Evolutionary conservation across 2,113 vertebrate genomes (phyloP), one percentile per base, ranked within the genome.

Genomic region (Archocentrus centrarchus): DNA sequence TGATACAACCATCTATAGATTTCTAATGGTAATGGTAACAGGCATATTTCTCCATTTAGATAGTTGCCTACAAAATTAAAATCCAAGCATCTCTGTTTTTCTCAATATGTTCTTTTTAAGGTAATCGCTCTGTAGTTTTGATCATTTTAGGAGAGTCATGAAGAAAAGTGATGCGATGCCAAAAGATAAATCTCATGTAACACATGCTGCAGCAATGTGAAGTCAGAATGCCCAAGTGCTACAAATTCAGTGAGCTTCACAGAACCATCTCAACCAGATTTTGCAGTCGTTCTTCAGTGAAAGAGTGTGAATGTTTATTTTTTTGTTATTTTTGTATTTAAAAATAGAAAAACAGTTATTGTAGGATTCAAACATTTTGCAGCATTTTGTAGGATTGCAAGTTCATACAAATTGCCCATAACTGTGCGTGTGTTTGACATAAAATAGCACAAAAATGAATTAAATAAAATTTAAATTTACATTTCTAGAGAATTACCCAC

Each of bases 1-100:
- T 88, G 89, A 92, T 58, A 39, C 66, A 76, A 91, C 35, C 6
- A 35, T 91, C 83, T 94, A 88, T 89, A 89, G 87, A 90, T 87
- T 85, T 78, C 77, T 82, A 88, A 85, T 87, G 77, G 76, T 57
- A 77, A 84, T 83, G 75, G 88, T 89, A 84, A 87, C 75, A 82
- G 66, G 35, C 75, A 89, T 35, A 86, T 90, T 92, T 84, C 20
- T 80, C 70, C 44, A 58, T 68, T 68, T 81, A 70, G 60, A 90
- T 87, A 80, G 91, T 89, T 92, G 80, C 75, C 83, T 86, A 86
- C 81, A 87, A 81, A 86, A 75, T 61, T 50, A 39, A 80, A 83
- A 83, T 39, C 8, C 17, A 53, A 75, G 50, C n/a, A 2, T 81
- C 39, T 53, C 22, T 47, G 30, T 80, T 89, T 90, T 60, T 73